These are phyloP conservation scores for Tapirus indicus DNA, from an alignment of 2,797 vertebrate genomes.

Conservation along the genomic window DNA sequence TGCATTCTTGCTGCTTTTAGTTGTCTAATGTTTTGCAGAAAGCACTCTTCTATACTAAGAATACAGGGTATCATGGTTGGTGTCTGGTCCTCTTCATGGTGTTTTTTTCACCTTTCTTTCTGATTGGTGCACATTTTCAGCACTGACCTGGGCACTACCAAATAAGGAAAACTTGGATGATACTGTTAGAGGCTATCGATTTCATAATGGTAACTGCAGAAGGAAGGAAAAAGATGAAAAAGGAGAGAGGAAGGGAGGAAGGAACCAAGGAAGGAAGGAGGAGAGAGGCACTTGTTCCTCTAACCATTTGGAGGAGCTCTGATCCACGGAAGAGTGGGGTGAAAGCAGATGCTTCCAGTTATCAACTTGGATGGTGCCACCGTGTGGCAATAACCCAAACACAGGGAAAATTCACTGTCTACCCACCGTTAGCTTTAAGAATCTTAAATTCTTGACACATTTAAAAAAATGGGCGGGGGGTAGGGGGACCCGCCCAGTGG, in stretches of 20 bases:
- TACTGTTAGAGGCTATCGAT: not conserved
- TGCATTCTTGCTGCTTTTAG: not conserved
- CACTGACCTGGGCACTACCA: not conserved
- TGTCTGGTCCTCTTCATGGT: not conserved
- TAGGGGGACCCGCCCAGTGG: too few relatives aligned
- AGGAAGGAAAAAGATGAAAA: not conserved
- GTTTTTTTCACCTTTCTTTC: not conserved
- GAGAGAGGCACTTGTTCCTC: not conserved
- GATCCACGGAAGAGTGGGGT: not conserved
- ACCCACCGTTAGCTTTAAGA: not conserved
- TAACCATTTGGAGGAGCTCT: not conserved
- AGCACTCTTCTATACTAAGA: not conserved
- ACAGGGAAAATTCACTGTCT: not conserved
- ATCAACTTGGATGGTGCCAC: not conserved
- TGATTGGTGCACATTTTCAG: not conserved
- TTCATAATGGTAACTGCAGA: not conserved
- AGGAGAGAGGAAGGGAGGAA: not conserved
- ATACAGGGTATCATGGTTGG: not conserved
- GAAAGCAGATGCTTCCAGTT: not conserved
- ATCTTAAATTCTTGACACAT: not conserved
- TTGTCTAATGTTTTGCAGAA: not conserved
- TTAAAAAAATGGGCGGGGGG: not conserved
- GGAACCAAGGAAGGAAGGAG: not conserved
- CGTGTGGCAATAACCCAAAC: not conserved
- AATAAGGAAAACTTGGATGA: not conserved